Evolutionary conservation across 2,113 vertebrate species (phyloP), one percentile per base, ranked within the genome.

Genomic region (Melanostigma gelatinosum): DNA sequence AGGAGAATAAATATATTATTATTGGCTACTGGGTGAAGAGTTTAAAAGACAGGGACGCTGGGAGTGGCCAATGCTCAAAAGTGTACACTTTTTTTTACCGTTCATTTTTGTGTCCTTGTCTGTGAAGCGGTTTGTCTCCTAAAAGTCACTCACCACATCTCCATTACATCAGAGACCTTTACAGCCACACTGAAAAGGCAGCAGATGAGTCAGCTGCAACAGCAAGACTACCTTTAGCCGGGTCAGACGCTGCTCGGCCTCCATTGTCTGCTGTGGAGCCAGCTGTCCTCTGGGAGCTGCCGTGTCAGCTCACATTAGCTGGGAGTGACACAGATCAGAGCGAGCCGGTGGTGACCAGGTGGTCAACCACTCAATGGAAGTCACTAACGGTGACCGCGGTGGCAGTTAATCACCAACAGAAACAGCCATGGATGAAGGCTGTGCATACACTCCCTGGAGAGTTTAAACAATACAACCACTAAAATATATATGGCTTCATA

Each of bases 291-390:
- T 66, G 79, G 77, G 75, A 87, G 79, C 64, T 72, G 75, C 84
- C 40, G 71, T 72, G 91, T 92, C 90, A 81, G 75, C 88, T 88
- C 79, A n/a, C 50, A 88, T 92, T 90, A 93, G 75, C 75, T 0
- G 29, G 6, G 65, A 86, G 76, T 58, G 75, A 54, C 85, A 81
- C 64, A 61, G 83, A 85, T 83, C 77, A 73, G 77, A 32, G 29
- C 4, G 18, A 79, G 82, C 72, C 78, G 52, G 52, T 2, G 60
- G 75, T 63, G 85, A 64, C 85, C 90, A 91, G 88, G 88, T 89
- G 89, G 85, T 77, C 84, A 48, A 54, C 46, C 42, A 75, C 80
- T 80, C 78, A n/a, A 11, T 48, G 50, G 52, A 46, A 48, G 34
- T 52, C 38, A 82, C n/a, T 24, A 57, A 75, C 76, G 68, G 54